These are phyloP conservation scores for Homarus americanus DNA, from an alignment of 1,140 invertebrate genomes.

Conservation along the genomic window DNA sequence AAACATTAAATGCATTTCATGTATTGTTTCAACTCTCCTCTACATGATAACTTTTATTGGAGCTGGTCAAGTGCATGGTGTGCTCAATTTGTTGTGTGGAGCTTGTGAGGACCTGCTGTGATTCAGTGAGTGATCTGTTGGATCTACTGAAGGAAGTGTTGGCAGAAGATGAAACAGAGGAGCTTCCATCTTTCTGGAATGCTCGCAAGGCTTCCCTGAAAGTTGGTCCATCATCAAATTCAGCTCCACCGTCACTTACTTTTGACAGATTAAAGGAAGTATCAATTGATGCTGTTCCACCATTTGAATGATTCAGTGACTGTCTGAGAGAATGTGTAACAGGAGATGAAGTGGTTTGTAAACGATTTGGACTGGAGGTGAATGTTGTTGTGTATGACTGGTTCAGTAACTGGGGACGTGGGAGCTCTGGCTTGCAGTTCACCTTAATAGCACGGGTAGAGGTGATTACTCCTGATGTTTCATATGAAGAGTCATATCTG, in stretches of 20 bases:
- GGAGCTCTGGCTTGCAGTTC: conserved; percentile 63
- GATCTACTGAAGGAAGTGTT: conserved; percentile 71
- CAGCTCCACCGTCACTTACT: conserved; percentile 32
- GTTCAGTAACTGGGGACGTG: background rate
- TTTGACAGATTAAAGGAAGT: conserved; percentile 50
- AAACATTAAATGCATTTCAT: background rate
- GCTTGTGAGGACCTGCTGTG: conserved; percentile 63
- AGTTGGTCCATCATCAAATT: conserved; percentile 71
- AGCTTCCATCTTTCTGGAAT: conserved; percentile 70
- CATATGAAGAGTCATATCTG: conserved; percentile 76
- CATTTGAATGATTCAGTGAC: conserved; percentile 41
- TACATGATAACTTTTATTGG: conserved; percentile 71
- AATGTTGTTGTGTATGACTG: background rate
- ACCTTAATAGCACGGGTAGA: conserved; percentile 74
- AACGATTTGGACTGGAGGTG: background rate
- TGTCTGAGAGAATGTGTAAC: conserved; percentile 34
- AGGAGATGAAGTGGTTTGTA: conserved; percentile 32
- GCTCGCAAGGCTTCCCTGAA: conserved; percentile 73
- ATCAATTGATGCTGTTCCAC: conserved; percentile 30
- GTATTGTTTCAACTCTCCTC: conserved; percentile 69
- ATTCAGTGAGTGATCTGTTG: conserved; percentile 50
- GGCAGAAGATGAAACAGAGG: conserved; percentile 58
- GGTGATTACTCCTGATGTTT: conserved; percentile 76
- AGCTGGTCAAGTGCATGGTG: conserved; percentile 71
- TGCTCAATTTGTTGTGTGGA: conserved; percentile 73